Evolutionary conservation across 2,888 invertebrate species (phyloP).

Genomic region (Copidosoma aretas): DNA sequence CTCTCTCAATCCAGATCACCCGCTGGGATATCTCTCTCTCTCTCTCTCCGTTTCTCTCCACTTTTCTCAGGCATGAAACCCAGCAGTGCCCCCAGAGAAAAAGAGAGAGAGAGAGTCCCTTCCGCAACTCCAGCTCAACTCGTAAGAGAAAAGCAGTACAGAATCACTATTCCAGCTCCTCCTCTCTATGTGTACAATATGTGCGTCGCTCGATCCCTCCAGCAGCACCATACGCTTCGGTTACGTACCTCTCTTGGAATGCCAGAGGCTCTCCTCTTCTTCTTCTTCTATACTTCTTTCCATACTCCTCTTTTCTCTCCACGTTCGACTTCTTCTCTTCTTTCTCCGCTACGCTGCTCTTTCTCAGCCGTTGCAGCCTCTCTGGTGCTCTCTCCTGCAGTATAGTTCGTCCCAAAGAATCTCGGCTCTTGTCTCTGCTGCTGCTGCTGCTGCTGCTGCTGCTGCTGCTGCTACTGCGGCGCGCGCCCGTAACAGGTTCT

Average conservation of each 20-base stretch:
- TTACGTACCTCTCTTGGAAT: constrained; percentile 34
- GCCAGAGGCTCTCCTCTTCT: constrained; percentile 32
- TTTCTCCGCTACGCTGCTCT: constrained; percentile 14
- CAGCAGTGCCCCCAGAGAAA: too few species aligned
- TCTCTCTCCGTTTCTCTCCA: constrained; percentile 9
- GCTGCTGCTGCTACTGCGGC: not conserved
- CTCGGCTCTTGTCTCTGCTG: not conserved
- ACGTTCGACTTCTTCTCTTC: not conserved
- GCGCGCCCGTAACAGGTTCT: constrained; percentile 34
- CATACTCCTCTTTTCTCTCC: not conserved
- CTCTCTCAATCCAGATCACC: constrained; percentile 26
- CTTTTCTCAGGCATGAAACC: not conserved
- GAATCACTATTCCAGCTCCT: too few species aligned
- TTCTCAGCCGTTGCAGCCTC: constrained; percentile 1
- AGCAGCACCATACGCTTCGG: constrained; percentile 29
- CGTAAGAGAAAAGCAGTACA: too few species aligned
- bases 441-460: too few species aligned
- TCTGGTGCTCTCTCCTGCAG: not conserved
- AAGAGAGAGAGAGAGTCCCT: too few species aligned
- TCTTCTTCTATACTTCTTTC: not conserved
- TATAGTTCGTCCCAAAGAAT: not conserved
- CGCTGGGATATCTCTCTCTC: constrained; percentile 25
- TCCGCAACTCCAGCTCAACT: too few species aligned
- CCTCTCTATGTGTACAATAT: too few species aligned
- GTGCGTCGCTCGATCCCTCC: not conserved